Base-by-base conservation (phyloP, 2,888 invertebrate genomes). In the Chymomyza procnemis region DNA sequence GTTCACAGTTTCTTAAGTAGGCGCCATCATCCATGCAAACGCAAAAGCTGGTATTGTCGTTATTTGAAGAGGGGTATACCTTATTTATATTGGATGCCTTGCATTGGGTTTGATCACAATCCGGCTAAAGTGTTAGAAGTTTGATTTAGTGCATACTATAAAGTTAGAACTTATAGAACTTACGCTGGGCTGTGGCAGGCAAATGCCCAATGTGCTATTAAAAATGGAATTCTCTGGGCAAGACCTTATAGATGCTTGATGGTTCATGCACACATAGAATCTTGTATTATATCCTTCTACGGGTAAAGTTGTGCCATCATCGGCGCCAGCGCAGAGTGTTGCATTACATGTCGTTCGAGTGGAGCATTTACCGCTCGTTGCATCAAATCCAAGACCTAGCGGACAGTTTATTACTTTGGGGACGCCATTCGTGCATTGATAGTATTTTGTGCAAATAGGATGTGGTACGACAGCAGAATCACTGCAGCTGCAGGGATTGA, bases 361-460 rank as follows among this genome's bases (percentile, higher is more conserved):
- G 4, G 74, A 57, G 65, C 90, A 90, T 9, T 68, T 47, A 1
- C 77, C 73, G 0, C 76, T 61, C 0, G 52, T n/a, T 0, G 71
- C 9, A 30, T 89, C 67, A 54, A 84, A 90, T 5, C 78, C 86
- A 19, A 82, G 67, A 0, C 70, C 74, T 0, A 47, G n/a, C 1
- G 69, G 68, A 55, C 90, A 90, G 2, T 75, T 75, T 0, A 80
- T 77, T 0, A 90, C 88, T 41, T 76, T 61, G 0, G 82, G 68
- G 3, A 80, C 74, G 0, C 86, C 81, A 16, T 81, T 74, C 14
- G 78, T 76, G 57, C 90, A 90, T 12, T 81, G 73, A 41, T 76
- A 90, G 73, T 83, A 90, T 19, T 89, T 75, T 9, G 75, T 74
- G 58, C 89, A 90, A n/a, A 85, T 78, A 1, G 89, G 88, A 76